Percentiles rank a stretch among this genome's conserved stretches.
These are phyloP conservation scores for Paratilapia polleni DNA, from an alignment of 2,113 vertebrate species.

Conservation along the genomic window DNA sequence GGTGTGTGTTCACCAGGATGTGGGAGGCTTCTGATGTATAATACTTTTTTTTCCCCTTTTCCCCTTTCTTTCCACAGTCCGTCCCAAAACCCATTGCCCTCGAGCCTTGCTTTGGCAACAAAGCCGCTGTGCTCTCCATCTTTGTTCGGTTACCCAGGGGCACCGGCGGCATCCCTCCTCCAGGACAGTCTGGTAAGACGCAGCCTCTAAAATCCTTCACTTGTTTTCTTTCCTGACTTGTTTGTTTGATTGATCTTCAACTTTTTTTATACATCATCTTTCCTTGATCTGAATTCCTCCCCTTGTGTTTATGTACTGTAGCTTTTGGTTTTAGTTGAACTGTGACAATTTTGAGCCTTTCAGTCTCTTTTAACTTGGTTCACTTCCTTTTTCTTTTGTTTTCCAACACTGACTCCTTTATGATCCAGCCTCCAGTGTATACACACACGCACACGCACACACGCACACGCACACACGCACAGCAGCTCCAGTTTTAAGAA, in stretches of 20 bases:
- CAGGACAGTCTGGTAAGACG: conserved; percentile 93
- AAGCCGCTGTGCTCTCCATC: conserved; percentile 96
- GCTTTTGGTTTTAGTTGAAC: not conserved
- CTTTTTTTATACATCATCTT: not conserved
- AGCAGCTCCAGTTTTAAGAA: not conserved
- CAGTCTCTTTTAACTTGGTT: not conserved
- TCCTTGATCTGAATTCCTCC: not conserved
- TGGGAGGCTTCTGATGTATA: conserved; percentile 36
- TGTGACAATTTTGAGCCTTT: not conserved
- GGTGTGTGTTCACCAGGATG: conserved; percentile 28
- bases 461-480: too few relatives aligned
- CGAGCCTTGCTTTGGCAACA: conserved; percentile 97
- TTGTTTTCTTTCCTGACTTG: not conserved
- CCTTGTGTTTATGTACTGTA: not conserved
- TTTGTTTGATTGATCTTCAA: conserved; percentile 31
- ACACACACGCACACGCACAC: too few relatives aligned
- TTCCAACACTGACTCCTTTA: not conserved
- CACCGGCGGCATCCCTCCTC: conserved; percentile 92
- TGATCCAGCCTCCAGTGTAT: not conserved
- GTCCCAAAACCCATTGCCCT: conserved; percentile 97
- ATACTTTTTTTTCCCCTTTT: not conserved
- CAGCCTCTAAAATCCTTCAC: not conserved
- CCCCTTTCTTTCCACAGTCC: conserved; percentile 76
- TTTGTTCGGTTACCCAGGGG: conserved; percentile 95
- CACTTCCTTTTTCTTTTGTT: not conserved